Evolutionary conservation across 2,113 vertebrate species (phyloP), one percentile per base, ranked within the genome.

Genomic region (Chloebia gouldiae): DNA sequence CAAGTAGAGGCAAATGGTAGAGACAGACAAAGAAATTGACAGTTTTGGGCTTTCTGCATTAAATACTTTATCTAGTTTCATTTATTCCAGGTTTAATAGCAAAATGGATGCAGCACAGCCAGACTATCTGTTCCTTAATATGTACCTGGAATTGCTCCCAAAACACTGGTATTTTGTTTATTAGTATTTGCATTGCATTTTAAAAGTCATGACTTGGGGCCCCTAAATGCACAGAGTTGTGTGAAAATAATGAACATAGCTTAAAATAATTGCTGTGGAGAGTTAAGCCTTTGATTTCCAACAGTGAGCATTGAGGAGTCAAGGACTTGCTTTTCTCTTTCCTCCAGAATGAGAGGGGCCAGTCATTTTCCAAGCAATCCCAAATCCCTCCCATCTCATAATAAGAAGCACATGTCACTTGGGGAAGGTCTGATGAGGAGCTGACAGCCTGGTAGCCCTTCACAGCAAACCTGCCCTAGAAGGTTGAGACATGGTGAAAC

Each of bases 11-110:
- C 12, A 78, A 94, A 86, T 27, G 24, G 22, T 4, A 81, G 24
- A 59, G 21, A 81, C 13, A 70, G 16, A 75, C 10, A 50, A 3
- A 39, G 40, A 80, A 82, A 90, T 1, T 0, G 59, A 15, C 0
- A 3, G 24, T 60, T 49, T 49, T 49, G 23, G 69, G 69, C 64
- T 33, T 31, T 54, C 56, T 72, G 31, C 44, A 49, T 81, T 59
- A 76, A 92, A 71, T 13, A 49, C 10, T 91, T 78, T 13, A 49
- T 44, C 51, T 14, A 51, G 17, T 78, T 88, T 45, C 50, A 75
- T 78, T 84, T 15, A 50, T 79, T 91, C 40, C 37, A 44, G 21
- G 31, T 75, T 96, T 81, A 68, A 91, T 25, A 92, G 56, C 25
- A 68, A 51, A 87, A 78, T 28, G 21, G 22, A 87, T 42, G 18